These are phyloP conservation scores for Mustela lutreola DNA, from an alignment of 2,113 vertebrate species.

Conservation along the genomic window DNA sequence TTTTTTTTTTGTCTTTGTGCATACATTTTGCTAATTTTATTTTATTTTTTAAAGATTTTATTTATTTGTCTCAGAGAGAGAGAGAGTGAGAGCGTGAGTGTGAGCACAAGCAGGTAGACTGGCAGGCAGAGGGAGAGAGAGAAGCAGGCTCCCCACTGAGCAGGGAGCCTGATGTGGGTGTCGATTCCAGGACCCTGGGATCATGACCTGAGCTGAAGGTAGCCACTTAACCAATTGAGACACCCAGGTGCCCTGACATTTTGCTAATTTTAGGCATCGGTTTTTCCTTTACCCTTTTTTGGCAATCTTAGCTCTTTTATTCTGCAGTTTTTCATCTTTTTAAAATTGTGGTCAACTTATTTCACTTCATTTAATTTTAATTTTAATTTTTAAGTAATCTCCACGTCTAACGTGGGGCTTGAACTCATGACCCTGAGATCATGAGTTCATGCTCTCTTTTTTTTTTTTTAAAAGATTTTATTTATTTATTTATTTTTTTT, in stretches of 20 bases:
- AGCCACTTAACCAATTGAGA: too few species aligned
- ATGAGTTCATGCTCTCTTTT: background rate
- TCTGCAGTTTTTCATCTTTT: background rate
- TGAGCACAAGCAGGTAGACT: too few species aligned
- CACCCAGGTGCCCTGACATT: background rate
- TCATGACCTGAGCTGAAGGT: too few species aligned
- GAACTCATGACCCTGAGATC: background rate
- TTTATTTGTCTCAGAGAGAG: too few species aligned
- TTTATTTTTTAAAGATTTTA: too few species aligned
- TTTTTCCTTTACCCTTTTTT: background rate
- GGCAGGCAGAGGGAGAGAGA: too few species aligned
- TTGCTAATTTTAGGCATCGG: background rate
- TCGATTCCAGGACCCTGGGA: too few species aligned
- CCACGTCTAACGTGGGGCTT: background rate
- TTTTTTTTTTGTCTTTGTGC: background rate
- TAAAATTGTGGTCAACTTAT: background rate
- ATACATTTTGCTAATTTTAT: background rate
- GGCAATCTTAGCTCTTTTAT: background rate
- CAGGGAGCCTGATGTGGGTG: too few species aligned
- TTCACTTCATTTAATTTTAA: background rate
- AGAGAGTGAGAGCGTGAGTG: too few species aligned
- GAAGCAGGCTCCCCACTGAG: too few species aligned
- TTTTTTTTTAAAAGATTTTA: background rate
- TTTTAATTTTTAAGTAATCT: background rate
- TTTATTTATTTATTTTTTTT: too few species aligned